Percentiles rank a stretch among this genome's conserved stretches.
These are phyloP conservation scores for Temnothorax curvispinosus DNA, from an alignment of 1,140 invertebrate species.

Conservation along the genomic window DNA sequence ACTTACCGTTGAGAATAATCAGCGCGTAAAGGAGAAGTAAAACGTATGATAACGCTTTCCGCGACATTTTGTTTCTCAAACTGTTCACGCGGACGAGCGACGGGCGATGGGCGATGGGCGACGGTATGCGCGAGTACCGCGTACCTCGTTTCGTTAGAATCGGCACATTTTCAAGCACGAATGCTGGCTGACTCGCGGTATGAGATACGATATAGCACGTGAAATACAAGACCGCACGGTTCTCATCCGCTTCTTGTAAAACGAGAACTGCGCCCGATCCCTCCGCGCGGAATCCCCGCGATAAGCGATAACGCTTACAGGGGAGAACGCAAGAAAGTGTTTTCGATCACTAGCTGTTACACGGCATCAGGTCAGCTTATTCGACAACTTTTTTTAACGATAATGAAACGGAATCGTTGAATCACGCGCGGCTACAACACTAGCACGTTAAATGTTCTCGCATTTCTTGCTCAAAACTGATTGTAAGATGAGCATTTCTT, in stretches of 20 bases:
- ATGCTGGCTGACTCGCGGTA: background rate
- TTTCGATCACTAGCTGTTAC: background rate
- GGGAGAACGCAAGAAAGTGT: conserved; percentile 28
- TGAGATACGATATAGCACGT: background rate
- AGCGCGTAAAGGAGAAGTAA: background rate
- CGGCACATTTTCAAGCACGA: conserved; percentile 38
- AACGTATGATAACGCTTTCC: conserved; percentile 10
- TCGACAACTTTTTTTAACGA: background rate
- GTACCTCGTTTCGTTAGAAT: conserved; percentile 63
- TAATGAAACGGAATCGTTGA: background rate
- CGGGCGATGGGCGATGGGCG: background rate
- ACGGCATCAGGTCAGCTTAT: background rate
- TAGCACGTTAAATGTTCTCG: background rate
- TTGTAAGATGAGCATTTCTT: background rate
- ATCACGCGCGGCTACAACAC: background rate
- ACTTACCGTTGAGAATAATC: conserved; percentile 54
- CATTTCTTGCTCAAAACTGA: background rate
- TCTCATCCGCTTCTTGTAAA: conserved; percentile 25
- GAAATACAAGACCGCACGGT: conserved; percentile 2
- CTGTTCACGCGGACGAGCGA: conserved; percentile 3
- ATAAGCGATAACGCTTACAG: background rate
- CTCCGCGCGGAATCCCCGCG: background rate
- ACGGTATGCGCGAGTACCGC: background rate
- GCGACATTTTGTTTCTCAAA: conserved; percentile 47
- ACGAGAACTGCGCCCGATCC: conserved; percentile 8